Evolutionary conservation across 2,797 vertebrate genomes (phyloP).

Genomic region (Anguilla megastoma): DNA sequence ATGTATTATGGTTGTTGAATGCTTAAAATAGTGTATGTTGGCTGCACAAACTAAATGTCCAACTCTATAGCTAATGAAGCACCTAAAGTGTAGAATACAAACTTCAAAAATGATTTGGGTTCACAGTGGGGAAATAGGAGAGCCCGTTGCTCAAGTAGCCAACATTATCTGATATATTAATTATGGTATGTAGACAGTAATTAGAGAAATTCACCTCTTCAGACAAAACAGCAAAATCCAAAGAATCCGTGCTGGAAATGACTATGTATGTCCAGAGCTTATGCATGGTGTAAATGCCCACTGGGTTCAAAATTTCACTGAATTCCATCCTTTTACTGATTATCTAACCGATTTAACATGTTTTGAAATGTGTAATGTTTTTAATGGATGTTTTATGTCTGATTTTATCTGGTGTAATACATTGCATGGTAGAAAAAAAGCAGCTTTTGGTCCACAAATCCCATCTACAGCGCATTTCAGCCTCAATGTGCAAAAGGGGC

Average conservation of each 20-base stretch:
- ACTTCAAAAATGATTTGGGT: not conserved
- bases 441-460: not conserved
- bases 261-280: not conserved
- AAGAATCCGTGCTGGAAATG: not conserved
- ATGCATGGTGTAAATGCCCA: not conserved
- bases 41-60: not conserved
- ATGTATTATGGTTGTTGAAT: not conserved
- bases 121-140: constrained; percentile 11
- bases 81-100: not conserved
- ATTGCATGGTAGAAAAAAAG: not conserved
- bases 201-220: constrained; percentile 7
- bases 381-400: not conserved
- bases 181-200: constrained; percentile 23
- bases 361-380: not conserved
- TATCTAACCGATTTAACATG: not conserved
- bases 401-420: constrained; percentile 6
- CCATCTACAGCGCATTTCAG: not conserved
- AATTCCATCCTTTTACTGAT: not conserved
- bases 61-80: not conserved
- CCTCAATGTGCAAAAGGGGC: not conserved
- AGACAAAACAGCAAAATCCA: constrained; percentile 1
- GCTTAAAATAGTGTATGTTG: not conserved
- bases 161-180: not conserved
- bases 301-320: not conserved
- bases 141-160: not conserved